Base-by-base conservation (phyloP, 1,140 invertebrate genomes). In the Formica exsecta region DNA sequence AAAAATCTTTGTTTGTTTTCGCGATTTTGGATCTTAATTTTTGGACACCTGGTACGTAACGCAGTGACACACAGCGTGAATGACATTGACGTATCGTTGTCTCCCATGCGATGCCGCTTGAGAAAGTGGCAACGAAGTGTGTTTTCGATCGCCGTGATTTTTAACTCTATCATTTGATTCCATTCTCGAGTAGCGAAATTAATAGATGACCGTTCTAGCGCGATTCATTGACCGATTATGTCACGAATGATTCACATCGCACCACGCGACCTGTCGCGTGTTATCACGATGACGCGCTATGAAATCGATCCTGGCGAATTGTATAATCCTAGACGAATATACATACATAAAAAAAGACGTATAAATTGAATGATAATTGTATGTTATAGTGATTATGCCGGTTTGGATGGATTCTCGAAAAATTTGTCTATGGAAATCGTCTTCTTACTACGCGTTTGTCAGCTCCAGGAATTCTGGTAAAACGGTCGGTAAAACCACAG, bases 51-150 rank as follows among this genome's bases (percentile, higher is more conserved):
- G 25, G 22, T 73, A 73, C 16, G 9, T 73, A 36, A 32, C 19
- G 68, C 25, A 44, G 64, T 54, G 64, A 77, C 59, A 22, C 7
- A 13, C 29, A 80, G 44, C 76, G 76, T 66, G 36, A 83, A 61
- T 62, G 68, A 62, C 79, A 38, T 41, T 61, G 65, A 81, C 77
- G 9, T 41, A 61, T 81, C 66, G 64, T 59, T 64, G 64, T 80
- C 48, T 81, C 38, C 25, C 38, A 44, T 68, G 32, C 25, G 66
- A 71, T 5, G 19, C 66, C 66, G 11, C 38, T 57, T 54, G 66
- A 44, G 66, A 73, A 59, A 25, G 29, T 32, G 29, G 3, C 29
- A 32, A 32, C 54, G 9, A 68, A 51, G 48, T 19, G 79, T 81
- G 54, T 81, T 73, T 81, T 32, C 29, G 51, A 71, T 41, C 48